A percentile compares a stretch with the other conserved stretches of the same genome.
These are phyloP conservation scores for Volucella bombylans DNA, from an alignment of 2,888 invertebrate genomes.

Conservation along the genomic window DNA sequence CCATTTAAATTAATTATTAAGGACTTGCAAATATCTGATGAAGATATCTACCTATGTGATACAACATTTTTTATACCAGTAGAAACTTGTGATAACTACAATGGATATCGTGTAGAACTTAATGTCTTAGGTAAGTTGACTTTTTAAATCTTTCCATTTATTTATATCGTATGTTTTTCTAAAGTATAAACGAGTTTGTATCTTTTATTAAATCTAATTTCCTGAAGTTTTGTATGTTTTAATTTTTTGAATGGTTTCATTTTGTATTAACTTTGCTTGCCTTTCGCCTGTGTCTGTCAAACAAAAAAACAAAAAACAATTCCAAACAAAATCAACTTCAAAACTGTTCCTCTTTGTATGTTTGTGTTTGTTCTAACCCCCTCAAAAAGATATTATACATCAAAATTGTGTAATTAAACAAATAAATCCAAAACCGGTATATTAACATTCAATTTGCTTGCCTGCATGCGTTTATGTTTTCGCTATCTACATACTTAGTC, in stretches of 20 bases:
- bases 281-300: conserved; percentile 50
- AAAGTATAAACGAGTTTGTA: not conserved
- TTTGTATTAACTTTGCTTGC: conserved; percentile 20
- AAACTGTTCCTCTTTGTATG: conserved; percentile 7
- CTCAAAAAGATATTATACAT: not conserved
- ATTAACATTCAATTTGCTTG: conserved; percentile 38
- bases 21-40: conserved; percentile 86
- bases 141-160: conserved; percentile 68
- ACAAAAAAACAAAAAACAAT: not conserved
- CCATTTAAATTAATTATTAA: conserved; percentile 81
- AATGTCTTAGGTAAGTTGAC: conserved; percentile 87
- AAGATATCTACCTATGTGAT: conserved; percentile 90
- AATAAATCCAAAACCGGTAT: conserved; percentile 20
- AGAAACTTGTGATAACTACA: conserved; percentile 87
- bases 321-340: not conserved
- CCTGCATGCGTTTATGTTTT: conserved; percentile 61
- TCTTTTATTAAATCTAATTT: not conserved
- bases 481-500: conserved; percentile 24
- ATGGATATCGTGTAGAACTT: conserved; percentile 89
- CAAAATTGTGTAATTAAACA: conserved; percentile 27
- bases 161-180: not conserved
- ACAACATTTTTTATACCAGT: conserved; percentile 89
- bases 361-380: conserved; percentile 20
- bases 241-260: conserved; percentile 9
- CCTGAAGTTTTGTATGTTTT: conserved; percentile 29